Base-by-base conservation (phyloP, 1,140 invertebrate species). In the Stegodyphus mimosarum region DNA sequence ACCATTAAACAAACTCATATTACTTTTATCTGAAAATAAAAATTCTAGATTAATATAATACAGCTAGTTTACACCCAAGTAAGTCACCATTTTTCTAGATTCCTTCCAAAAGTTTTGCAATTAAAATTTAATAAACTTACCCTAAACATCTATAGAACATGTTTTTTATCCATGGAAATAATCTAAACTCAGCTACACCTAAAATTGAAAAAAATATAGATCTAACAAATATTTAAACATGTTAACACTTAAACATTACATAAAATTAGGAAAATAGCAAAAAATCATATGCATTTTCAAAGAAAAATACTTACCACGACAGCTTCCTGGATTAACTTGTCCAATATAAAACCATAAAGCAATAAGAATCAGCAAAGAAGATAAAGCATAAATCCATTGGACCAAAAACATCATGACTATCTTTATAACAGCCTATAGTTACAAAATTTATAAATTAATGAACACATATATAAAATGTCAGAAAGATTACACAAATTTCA, bases 341-440 rank as follows among this genome's bases (percentile, higher is more conserved):
- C 96, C 96, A 79, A 99, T 96, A 89, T 99, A 98, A 88, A 97
- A 93, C 94, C 96, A 98, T 67, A 98, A 93, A 50, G 97, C 90
- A 89, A 96, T 94, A 83, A 97, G 93, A 9, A 94, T 94, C 6
- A 93, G 91, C 71, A 98, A 92, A 90, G 95, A 96, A 33, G 94
- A 93, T 49, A 97, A 89, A 52, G 97, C 96, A 90, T 98, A 98
- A 52, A 94, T 93, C 96, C 96, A 98, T 89, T 98, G 94, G 6
- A 98, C 96, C 78, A 97, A 91, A 89, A 98, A 94, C 96, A 99
- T 98, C 77, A 99, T 94, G 6, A 95, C 89, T 4, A 99, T 88
- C 90, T 98, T 98, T 15, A 96, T 90, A n/a, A 94, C 90, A 13
- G 94, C 94, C 96, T 97, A 90, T 64, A 92, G 90, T 71, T 51